Evolutionary conservation across 37 sponge, comb jelly and placozoan species (phyloP), one percentile per base, ranked within the genome.

Genomic region (Spongia lamella): DNA sequence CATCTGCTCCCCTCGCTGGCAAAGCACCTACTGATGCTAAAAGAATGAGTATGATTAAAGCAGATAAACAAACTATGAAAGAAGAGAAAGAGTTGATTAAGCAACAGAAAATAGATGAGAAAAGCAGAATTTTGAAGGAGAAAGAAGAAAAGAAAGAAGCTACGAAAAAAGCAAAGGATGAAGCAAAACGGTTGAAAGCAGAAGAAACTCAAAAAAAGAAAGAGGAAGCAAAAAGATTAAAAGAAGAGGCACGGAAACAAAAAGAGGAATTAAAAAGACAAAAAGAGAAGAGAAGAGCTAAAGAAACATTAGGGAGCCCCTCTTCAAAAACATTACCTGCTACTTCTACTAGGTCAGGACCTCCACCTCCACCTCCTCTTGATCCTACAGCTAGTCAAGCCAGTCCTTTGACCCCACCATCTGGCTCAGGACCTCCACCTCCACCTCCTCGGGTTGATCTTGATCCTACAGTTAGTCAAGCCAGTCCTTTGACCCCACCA

Each of bases 121-220:
- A 58, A 27, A 58, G 13, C 29, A 58, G 13, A 27, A 5, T 29
- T 7, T 15, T 15, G 14, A 5, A 11, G 60, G 29, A 58, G 60
- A 58, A 58, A 58, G 60, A 58, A 58, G 60, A 58, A 58, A 27
- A 58, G 29, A 27, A 58, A 58, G 60, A 58, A 58, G 60, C 25
- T 29, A 15, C 25, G 5, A 27, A 58, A 58, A 27, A 58, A 58
- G 6, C 25, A 58, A 27, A 58, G 29, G 60, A 58, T 15, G 60
- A 58, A 11, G 60, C 25, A 58, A 27, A 58, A 58, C 4, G 29
- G 29, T 7, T 29, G 13, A 27, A 58, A 58, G 60, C 7, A 14
- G 60, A 58, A 58, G 60, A 58, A 58, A 15, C 25, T 7, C 6
- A 58, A 27, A 58, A 58, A 15, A 58, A 58, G 14, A 58, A 58